Evolutionary conservation across 2,113 vertebrate species (phyloP).

Genomic region (Nymphicus hollandicus): DNA sequence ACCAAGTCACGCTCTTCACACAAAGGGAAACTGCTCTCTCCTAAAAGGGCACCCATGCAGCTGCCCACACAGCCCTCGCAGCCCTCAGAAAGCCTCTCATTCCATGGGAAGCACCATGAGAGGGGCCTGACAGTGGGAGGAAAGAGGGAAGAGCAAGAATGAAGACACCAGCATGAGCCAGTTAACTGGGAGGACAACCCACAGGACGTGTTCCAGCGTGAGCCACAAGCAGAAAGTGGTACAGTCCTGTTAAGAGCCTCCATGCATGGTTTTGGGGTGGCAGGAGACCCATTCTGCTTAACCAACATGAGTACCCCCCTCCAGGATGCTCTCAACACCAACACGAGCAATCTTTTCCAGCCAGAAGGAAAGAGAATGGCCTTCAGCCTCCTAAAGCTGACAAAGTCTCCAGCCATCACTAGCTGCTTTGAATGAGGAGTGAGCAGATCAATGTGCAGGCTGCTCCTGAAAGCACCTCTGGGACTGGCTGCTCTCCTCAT

Average conservation of each 20-base stretch:
- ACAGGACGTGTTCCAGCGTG: neutral
- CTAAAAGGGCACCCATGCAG: too few relatives aligned
- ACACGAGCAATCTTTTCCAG: neutral
- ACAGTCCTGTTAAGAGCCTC: neutral
- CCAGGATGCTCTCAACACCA: neutral
- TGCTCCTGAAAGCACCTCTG: fast-evolving
- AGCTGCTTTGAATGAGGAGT: neutral
- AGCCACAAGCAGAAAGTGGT: neutral
- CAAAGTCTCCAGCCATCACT: neutral
- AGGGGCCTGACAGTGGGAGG: fast-evolving
- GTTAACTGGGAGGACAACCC: neutral
- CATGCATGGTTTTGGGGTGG: neutral
- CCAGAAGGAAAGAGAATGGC: neutral
- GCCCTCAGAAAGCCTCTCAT: neutral
- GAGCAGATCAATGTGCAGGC: fast-evolving
- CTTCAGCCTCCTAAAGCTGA: neutral
- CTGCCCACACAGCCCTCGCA: neutral
- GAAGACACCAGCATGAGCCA: fast-evolving
- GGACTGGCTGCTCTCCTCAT: neutral
- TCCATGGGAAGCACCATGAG: neutral
- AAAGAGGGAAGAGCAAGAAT: neutral
- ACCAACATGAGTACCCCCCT: neutral
- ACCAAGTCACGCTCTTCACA: neutral
- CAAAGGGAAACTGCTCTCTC: neutral
- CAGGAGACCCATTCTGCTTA: neutral